Evolutionary conservation across 2,888 invertebrate genomes (phyloP), one percentile per base, ranked within the genome.

Genomic region (Melanchra persicariae): DNA sequence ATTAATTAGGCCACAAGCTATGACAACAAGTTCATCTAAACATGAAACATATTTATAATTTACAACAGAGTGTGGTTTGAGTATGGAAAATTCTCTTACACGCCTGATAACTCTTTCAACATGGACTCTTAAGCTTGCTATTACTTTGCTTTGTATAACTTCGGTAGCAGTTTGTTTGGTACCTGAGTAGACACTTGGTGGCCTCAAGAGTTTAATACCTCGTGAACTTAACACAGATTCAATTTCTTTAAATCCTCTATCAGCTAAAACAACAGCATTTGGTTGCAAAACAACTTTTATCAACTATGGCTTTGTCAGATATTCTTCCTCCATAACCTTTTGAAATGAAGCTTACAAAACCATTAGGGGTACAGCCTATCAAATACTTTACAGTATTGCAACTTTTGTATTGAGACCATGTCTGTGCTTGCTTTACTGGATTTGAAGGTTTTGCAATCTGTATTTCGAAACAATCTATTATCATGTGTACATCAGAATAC

Each of bases 331-430:
- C 45, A 45, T 12, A 59, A 43, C 58, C 58, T 58, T 43, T 58
- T 58, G 24, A 24, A 58, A 58, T 58, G 24, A 43, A 43, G 43
- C 43, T 59, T 43, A 59, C 19, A 43, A 59, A 59, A 26, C 26
- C 43, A 43, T 43, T 59, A 19, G 19, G 24, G 19, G 43, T 43
- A n/a, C 43, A 59, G 1, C 26, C 26, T 30, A 47, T n/a, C 59
- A 1, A 51, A 12, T 37, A 37, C 37, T 37, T 37, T 37, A 37
- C 37, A 37, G 37, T 37, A 51, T 71, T 68, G 26, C 70, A 70
- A 60, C 49, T 51, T 70, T 70, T 74, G 52, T 67, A 70, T 45
- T 75, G 68, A 7, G 71, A 75, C 75, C 71, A 75, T 47, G 37
- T 37, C 37, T 37, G 62, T n/a, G 67, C 70, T 70, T 68, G 75